Evolutionary conservation across 2,888 invertebrate genomes (phyloP).

Genomic region (Ephialtes manifestator): DNA sequence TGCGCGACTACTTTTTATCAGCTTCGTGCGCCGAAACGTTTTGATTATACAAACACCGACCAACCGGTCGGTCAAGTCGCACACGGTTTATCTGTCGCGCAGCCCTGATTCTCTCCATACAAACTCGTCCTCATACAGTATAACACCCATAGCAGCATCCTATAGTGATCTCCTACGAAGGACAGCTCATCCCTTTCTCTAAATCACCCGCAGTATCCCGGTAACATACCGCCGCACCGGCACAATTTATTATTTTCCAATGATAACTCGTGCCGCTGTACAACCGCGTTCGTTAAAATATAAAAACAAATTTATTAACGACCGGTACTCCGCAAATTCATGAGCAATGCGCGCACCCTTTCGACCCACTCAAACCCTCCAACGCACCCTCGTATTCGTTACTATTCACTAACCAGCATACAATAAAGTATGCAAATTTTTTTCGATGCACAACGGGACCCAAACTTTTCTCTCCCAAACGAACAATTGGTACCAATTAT

Average conservation of each 20-base stretch:
- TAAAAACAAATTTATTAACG: constrained; percentile 63
- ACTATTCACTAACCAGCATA: constrained; percentile 35
- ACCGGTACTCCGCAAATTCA: constrained; percentile 40
- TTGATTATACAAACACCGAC: constrained; percentile 61
- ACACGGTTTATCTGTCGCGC: constrained; percentile 59
- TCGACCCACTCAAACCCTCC: constrained; percentile 11
- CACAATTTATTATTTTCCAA: constrained; percentile 56
- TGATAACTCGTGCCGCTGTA: constrained; percentile 13
- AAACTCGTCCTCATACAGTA: background rate
- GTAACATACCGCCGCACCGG: background rate
- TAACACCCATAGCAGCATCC: background rate
- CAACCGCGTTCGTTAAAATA: constrained; percentile 41
- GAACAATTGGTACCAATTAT: constrained; percentile 44
- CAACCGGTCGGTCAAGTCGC: constrained; percentile 38
- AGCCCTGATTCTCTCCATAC: constrained; percentile 54
- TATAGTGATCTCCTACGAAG: constrained; percentile 24
- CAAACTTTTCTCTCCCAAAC: constrained; percentile 26
- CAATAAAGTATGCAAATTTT: constrained; percentile 71
- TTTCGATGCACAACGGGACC: constrained; percentile 22
- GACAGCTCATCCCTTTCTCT: background rate
- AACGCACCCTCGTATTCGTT: constrained; percentile 42
- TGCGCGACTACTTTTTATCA: constrained; percentile 65
- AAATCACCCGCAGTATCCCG: background rate
- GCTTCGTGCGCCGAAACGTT: constrained; percentile 59
- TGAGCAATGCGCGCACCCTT: constrained; percentile 39